Evolutionary conservation across 2,888 invertebrate genomes (phyloP).

Genomic region (Leptogaster cylindrica): DNA sequence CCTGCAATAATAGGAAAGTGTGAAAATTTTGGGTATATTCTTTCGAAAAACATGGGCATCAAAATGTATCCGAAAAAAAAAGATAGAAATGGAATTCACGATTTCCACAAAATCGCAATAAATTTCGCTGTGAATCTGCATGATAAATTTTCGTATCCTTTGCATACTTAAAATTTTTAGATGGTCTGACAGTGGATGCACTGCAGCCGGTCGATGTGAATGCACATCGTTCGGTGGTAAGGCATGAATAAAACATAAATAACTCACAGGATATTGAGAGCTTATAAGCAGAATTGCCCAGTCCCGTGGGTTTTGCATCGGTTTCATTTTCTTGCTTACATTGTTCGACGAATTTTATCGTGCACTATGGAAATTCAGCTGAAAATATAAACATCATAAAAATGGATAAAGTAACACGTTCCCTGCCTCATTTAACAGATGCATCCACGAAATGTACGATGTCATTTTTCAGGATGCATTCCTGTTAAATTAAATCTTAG

Average conservation of each 20-base stretch:
- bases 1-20: too few species aligned
- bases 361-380: not conserved
- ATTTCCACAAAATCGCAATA: not conserved
- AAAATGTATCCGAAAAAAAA: too few species aligned
- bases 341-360: not conserved
- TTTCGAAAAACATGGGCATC: too few species aligned
- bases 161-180: conserved; percentile 12
- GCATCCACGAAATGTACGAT: too few species aligned
- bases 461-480: too few species aligned
- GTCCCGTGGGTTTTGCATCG: not conserved
- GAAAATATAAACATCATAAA: not conserved
- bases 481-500: too few species aligned
- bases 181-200: not conserved
- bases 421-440: too few species aligned
- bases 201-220: too few species aligned
- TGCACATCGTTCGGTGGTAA: too few species aligned
- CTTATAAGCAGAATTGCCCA: conserved; percentile 8
- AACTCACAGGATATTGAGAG: conserved; percentile 26
- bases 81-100: too few species aligned
- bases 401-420: not conserved
- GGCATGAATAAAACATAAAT: conserved; percentile 30
- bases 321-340: not conserved
- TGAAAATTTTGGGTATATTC: too few species aligned
- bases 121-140: not conserved
- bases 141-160: not conserved